These are phyloP conservation scores for Todus mexicanus DNA, from an alignment of 2,797 vertebrate species.

Conservation along the genomic window DNA sequence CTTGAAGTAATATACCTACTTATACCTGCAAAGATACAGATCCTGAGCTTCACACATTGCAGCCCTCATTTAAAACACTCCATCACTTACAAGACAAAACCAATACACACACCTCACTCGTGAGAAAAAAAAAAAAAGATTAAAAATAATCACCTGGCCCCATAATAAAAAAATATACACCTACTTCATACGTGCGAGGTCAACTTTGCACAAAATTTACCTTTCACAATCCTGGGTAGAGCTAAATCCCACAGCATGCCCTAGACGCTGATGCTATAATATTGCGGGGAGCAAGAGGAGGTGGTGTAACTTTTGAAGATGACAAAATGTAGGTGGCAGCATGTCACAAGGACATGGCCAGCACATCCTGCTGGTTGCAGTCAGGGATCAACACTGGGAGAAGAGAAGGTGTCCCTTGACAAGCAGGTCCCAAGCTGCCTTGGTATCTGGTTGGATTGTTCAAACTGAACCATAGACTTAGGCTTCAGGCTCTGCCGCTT, in stretches of 20 bases:
- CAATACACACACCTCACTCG: not conserved
- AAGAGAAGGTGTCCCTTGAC: not conserved
- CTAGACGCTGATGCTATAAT: not conserved
- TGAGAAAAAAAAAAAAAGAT: not conserved
- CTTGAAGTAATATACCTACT: not conserved
- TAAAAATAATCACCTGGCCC: not conserved
- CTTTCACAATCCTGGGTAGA: not conserved
- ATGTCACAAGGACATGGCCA: rapidly evolving
- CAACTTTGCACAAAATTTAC: not conserved
- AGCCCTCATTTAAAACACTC: not conserved
- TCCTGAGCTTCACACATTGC: not conserved
- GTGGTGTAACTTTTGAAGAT: not conserved
- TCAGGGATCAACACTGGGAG: rapidly evolving
- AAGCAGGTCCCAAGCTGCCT: not conserved
- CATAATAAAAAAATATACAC: not conserved
- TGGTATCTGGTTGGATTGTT: not conserved
- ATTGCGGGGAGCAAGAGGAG: not conserved
- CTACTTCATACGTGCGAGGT: not conserved
- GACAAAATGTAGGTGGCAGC: not conserved
- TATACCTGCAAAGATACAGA: not conserved
- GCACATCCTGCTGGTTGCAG: not conserved
- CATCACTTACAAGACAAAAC: not conserved
- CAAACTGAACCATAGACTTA: rapidly evolving
- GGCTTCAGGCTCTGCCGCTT: not conserved
- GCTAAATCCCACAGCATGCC: not conserved